Evolutionary conservation across 2,797 vertebrate genomes (phyloP), one percentile per base, ranked within the genome.

Genomic region (Cirrhinus molitorella): DNA sequence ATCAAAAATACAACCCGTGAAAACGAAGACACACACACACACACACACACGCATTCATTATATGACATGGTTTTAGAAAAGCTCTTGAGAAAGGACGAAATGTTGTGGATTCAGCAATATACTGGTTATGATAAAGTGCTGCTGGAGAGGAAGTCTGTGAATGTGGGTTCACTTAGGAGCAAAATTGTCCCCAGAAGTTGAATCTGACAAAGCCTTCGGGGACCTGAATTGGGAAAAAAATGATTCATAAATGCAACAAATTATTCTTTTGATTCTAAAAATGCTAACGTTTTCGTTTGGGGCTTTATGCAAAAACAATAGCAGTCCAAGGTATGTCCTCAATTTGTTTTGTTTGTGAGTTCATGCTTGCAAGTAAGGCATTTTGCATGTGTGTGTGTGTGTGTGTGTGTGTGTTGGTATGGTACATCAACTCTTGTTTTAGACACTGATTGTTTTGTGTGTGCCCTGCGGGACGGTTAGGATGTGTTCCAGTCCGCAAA

Each of bases 1-100:
- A 85, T 85, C 63, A 76, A 88, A 87, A 87, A 87, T 87, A 88
- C 61, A 85, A 83, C 57, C 23, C 43, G 7, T 63, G 3, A 63
- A 65, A 71, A 76, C 47, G 71, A 71, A 55, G 45, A 79, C 23
- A 76, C 34, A 68, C 11, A 61, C 68, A 43, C 57, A 67, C 61
- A 83, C 49, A 49, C 47, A 43, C 57, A 67, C 61, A 83, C 49
- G 37, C 57, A 53, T 45, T 65, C 70, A 57, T 19, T 70, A 74
- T 83, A 25, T 43, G 43, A 74, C 43, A 73, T 61, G 57, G 47
- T 75, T 75, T 51, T 59, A 25, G 67, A 25, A 59, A 79, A 83
- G 40, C 45, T 40, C 25, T 66, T 45, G 49, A 63, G 61, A 61
- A 57, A 55, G 68, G 59, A 66, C 23, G 74, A 86, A 28, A 86